Evolutionary conservation across 2,888 invertebrate species (phyloP).

Genomic region (Cheilosia vernalis): DNA sequence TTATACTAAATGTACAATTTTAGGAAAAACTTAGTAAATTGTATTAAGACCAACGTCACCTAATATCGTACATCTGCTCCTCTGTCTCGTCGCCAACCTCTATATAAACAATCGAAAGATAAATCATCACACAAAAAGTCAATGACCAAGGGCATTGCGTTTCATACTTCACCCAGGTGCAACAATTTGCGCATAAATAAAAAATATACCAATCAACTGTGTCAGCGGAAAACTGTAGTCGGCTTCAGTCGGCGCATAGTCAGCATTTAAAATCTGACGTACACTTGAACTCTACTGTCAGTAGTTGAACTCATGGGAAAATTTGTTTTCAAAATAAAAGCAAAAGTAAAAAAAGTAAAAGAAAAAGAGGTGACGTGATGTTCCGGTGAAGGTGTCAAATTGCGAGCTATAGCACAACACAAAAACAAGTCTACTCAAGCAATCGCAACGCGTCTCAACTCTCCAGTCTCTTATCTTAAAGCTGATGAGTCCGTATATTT

Average conservation of each 20-base stretch:
- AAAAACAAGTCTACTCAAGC: no score
- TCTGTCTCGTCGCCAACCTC: not conserved
- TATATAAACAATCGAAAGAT: not conserved
- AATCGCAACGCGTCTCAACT: no score
- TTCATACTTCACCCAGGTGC: not conserved
- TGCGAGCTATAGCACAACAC: not conserved
- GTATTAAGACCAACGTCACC: not conserved
- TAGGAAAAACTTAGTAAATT: no score
- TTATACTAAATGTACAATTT: no score
- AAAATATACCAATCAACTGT: not conserved
- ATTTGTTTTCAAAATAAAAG: not conserved
- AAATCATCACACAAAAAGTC: not conserved
- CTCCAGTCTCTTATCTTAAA: no score
- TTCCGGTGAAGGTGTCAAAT: not conserved
- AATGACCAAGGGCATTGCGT: not conserved
- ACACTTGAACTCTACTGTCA: slow-evolving; percentile 22
- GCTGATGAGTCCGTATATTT: no score
- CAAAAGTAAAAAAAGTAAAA: not conserved
- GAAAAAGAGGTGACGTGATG: not conserved
- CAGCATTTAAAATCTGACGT: slow-evolving; percentile 1
- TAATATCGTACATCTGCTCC: not conserved
- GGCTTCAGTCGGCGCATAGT: not conserved
- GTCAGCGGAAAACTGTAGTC: not conserved
- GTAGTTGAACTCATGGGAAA: slow-evolving; percentile 35
- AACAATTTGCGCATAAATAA: not conserved